Evolutionary conservation across 2,113 vertebrate genomes (phyloP).

Genomic region (Eclectus roratus): DNA sequence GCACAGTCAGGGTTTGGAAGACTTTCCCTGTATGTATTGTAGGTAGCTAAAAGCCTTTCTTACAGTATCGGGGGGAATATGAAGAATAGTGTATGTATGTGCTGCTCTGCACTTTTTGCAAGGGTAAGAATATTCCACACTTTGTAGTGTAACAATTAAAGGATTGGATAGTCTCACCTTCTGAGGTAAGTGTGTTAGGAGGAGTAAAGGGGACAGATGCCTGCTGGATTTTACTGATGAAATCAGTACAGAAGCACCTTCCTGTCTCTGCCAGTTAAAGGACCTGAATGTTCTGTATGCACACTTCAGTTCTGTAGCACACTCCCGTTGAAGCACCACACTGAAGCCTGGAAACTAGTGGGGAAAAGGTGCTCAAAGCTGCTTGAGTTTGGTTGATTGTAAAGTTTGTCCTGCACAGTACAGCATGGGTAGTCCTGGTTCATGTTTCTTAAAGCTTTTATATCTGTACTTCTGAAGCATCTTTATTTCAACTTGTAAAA

Average conservation of each 20-base stretch:
- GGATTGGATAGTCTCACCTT: not conserved
- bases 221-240: not conserved
- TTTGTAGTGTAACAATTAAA: not conserved
- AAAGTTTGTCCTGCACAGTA: not conserved
- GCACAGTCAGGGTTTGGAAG: not conserved
- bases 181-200: not conserved
- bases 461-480: not conserved
- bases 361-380: not conserved
- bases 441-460: not conserved
- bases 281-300: not conserved
- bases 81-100: not conserved
- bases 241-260: not conserved
- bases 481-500: not conserved
- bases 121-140: not conserved
- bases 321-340: not conserved
- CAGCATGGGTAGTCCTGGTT: not conserved
- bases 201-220: not conserved
- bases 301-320: not conserved
- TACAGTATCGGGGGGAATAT: not conserved
- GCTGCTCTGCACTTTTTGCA: not conserved
- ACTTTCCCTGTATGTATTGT: not conserved
- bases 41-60: not conserved
- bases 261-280: accelerated
- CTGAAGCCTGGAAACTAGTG: not conserved
- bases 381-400: not conserved